phyloP scores from a whole-genome alignment of 2,797 vertebrate species.

The Thaleichthys pacificus region DNA sequence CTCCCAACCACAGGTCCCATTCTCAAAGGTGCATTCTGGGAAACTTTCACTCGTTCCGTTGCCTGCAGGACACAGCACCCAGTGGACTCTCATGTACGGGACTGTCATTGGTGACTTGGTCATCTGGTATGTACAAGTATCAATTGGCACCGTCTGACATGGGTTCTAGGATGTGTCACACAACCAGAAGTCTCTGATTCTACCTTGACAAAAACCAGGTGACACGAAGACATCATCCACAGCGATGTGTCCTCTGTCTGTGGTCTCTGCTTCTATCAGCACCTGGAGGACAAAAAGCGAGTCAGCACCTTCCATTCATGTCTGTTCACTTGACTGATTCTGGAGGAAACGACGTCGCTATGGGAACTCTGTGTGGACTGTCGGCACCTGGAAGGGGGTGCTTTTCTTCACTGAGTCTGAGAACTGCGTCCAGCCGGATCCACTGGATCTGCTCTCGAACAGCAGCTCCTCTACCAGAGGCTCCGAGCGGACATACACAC shows the following conservation, averaged over 20 bases:
- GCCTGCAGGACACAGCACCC: slow-evolving; percentile 32
- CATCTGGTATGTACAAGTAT: neutral
- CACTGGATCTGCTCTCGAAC: slow-evolving; percentile 54
- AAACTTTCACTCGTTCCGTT: slow-evolving; percentile 63
- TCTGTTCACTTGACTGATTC: too few relatives aligned
- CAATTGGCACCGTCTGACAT: too few relatives aligned
- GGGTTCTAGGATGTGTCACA: neutral
- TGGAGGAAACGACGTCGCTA: too few relatives aligned
- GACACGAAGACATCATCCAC: slow-evolving; percentile 74
- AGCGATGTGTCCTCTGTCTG: slow-evolving; percentile 64
- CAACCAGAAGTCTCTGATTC: neutral
- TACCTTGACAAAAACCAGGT: slow-evolving; percentile 70
- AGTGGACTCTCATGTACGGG: neutral
- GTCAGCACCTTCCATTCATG: neutral
- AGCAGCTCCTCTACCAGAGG: slow-evolving; percentile 40
- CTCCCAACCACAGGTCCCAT: slow-evolving; percentile 68
- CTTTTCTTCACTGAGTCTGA: slow-evolving; percentile 47
- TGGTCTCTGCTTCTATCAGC: slow-evolving; percentile 66
- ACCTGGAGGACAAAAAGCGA: slow-evolving; percentile 54
- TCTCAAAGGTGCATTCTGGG: slow-evolving; percentile 73
- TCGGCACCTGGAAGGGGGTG: slow-evolving; percentile 67
- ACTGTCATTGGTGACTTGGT: neutral
- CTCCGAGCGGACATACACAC: slow-evolving; percentile 50
- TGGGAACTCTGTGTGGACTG: neutral
- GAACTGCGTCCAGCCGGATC: slow-evolving; percentile 61